These are phyloP conservation scores for Heteromormyrus szaboi DNA, from an alignment of 2,797 vertebrate species.

Conservation along the genomic window DNA sequence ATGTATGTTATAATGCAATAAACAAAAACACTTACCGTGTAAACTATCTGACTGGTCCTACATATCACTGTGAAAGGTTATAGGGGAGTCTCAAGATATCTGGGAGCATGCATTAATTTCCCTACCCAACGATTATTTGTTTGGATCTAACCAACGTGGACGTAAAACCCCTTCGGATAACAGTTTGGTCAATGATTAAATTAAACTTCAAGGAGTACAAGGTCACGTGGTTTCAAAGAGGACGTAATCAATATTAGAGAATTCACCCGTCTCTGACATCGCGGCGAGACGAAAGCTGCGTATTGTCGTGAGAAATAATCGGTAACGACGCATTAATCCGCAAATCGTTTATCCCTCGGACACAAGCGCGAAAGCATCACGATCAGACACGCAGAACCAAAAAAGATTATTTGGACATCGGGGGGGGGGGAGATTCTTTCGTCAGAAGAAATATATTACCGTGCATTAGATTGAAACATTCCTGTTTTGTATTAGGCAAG, in stretches of 20 bases:
- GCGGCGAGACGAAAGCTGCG: neutral
- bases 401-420: neutral
- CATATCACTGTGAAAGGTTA: neutral
- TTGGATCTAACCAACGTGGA: neutral
- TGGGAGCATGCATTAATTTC: neutral
- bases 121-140: neutral
- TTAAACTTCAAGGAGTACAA: neutral
- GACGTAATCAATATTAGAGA: neutral
- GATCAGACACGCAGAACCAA: neutral
- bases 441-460: neutral
- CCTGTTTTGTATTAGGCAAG: neutral
- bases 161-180: neutral
- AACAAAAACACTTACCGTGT: conserved; percentile 60
- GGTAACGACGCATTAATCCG: neutral
- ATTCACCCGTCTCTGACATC: neutral
- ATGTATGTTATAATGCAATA: conserved; percentile 81
- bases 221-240: neutral
- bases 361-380: neutral
- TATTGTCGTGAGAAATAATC: neutral
- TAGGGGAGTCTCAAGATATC: neutral
- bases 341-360: neutral
- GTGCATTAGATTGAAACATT: neutral
- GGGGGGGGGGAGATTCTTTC: neutral
- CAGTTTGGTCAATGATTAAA: neutral
- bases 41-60: conserved; percentile 14